phyloP scores from a whole-genome alignment of 2,113 vertebrate species.

The Noturus placidus region DNA sequence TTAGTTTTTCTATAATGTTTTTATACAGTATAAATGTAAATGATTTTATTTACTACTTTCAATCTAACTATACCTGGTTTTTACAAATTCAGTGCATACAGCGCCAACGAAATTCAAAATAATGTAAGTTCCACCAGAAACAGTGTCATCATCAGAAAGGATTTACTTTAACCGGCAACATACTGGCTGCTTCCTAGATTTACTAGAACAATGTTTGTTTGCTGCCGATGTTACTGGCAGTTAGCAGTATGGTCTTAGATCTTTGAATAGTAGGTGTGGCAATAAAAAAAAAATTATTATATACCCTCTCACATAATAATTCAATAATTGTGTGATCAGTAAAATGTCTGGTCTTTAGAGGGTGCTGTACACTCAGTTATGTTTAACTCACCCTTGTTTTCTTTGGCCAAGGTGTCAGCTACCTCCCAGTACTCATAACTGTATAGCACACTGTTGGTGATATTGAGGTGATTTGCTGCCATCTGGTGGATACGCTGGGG shows the following conservation, averaged over 20 bases:
- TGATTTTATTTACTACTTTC: not conserved
- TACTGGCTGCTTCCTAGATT: not conserved
- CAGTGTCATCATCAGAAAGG: not conserved
- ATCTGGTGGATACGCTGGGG: constrained; percentile 98
- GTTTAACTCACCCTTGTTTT: constrained; percentile 85
- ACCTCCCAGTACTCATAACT: constrained; percentile 99
- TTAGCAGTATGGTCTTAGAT: not conserved
- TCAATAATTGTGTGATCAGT: not conserved
- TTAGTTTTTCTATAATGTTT: not conserved
- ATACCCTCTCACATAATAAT: not conserved
- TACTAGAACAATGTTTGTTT: not conserved
- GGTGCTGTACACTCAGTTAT: not conserved
- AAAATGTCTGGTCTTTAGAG: not conserved
- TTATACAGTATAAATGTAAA: too few relatives aligned
- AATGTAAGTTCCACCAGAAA: not conserved
- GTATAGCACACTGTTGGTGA: constrained; percentile 97
- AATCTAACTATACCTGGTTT: not conserved
- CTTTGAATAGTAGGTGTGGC: not conserved
- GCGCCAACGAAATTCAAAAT: not conserved
- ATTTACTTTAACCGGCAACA: not conserved
- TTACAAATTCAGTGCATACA: not conserved
- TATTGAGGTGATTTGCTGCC: constrained; percentile 97
- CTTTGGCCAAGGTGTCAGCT: constrained; percentile 93
- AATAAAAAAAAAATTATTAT: not conserved
- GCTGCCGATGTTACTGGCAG: not conserved